These are phyloP conservation scores for Apodemus agrarius DNA, from an alignment of 2,797 vertebrate species.

Conservation along the genomic window DNA sequence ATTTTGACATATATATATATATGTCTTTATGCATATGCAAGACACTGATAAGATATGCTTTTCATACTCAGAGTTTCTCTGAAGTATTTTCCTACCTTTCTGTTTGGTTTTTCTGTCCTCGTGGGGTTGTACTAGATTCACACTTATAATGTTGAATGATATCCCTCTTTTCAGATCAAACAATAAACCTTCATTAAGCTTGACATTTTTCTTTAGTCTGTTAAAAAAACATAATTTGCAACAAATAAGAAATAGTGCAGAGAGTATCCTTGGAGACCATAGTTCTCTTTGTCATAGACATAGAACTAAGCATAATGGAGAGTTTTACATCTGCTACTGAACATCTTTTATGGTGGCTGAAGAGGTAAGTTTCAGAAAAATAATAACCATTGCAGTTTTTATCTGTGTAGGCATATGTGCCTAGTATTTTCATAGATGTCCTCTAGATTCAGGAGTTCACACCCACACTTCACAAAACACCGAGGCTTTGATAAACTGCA, in stretches of 20 bases:
- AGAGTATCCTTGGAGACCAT: too few relatives aligned
- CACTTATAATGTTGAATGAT: neutral
- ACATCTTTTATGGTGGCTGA: neutral
- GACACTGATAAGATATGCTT: neutral
- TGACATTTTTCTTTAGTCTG: neutral
- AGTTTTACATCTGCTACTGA: neutral
- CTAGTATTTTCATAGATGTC: neutral
- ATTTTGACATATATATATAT: too few relatives aligned
- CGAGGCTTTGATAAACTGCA: neutral
- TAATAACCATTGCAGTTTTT: neutral
- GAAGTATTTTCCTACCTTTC: neutral
- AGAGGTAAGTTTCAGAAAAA: neutral
- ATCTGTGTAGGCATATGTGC: neutral
- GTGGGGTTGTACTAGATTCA: neutral
- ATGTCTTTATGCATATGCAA: neutral
- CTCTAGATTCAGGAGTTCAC: neutral
- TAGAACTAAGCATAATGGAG: neutral
- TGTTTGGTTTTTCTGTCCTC: neutral
- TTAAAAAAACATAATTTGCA: neutral
- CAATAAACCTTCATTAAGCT: neutral
- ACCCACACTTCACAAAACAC: constrained; percentile 43
- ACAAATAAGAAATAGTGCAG: neutral
- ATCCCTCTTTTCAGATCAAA: constrained; percentile 12
- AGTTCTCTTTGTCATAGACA: neutral
- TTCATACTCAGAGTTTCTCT: neutral